Evolutionary conservation across 2,113 vertebrate genomes (phyloP), one percentile per base, ranked within the genome.

Genomic region (Strigops habroptila): DNA sequence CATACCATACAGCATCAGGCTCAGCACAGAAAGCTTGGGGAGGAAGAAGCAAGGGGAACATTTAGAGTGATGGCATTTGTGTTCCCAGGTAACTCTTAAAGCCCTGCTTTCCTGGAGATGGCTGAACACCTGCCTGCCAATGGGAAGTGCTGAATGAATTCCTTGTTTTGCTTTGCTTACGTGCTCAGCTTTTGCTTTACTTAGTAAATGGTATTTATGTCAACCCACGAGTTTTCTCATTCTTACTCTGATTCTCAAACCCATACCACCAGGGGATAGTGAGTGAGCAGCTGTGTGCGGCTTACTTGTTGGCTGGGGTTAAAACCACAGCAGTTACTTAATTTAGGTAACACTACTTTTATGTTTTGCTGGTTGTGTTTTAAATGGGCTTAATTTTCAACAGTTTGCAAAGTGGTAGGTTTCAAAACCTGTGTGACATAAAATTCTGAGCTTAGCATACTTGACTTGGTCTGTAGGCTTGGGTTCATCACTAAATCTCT

Each of bases 11-110:
- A 19, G 11, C 24, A 28, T 2, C 4, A 3, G 9, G 35, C 27
- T 33, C 43, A 4, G 64, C 0, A 0, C 2, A 3, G 3, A 6
- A 2, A 24, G 12, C 35, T 21, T 39, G 6, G 31, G 31, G 22
- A 49, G 60, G 18, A 31, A n/a, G 51, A 6, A 7, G 15, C 35
- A 35, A 14, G 7, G 14, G 14, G 4, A 33, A 23, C 2, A 18
- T 7, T 33, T 17, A 67, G 39, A 10, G 24, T 46, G 39, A 27
- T 3, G 60, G 46, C 0, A 0, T 18, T 55, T 35, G 21, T 22
- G 55, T 48, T n/a, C 11, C 14, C 0, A 3, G 13, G 11, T 55
- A 18, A 4, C 24, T n/a, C 21, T 59, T 59, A 59, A 59, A n/a
- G 57, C 22, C 33, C 21, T n/a, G 33, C n/a, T 59, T 59, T 59